These are phyloP conservation scores for Neodontobutis hainanensis DNA, from an alignment of 2,113 vertebrate species.

Conservation along the genomic window DNA sequence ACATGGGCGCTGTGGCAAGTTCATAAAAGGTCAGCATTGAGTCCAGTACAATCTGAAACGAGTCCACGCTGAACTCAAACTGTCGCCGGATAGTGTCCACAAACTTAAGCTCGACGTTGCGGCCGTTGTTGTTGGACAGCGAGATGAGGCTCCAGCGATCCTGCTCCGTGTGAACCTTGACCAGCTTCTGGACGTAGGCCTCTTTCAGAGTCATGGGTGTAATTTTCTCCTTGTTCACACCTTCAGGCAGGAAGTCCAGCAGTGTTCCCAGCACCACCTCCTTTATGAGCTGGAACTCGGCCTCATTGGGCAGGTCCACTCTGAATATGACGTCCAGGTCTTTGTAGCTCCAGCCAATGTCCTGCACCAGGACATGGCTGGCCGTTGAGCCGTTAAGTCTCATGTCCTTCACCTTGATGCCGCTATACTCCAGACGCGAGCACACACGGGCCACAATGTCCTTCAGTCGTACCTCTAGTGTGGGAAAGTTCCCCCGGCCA, in stretches of 20 bases:
- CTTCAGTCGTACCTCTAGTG: slow-evolving; percentile 89
- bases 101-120: slow-evolving; percentile 97
- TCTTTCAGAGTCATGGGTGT: slow-evolving; percentile 91
- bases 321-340: slow-evolving; percentile 97
- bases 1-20: slow-evolving; percentile 82
- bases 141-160: slow-evolving; percentile 99
- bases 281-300: slow-evolving; percentile 88
- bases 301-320: slow-evolving; percentile 87
- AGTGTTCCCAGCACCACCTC: slow-evolving; percentile 92
- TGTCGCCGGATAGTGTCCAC: slow-evolving; percentile 93
- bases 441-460: slow-evolving; percentile 93
- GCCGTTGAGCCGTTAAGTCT: slow-evolving; percentile 95
- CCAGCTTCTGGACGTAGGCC: slow-evolving; percentile 96
- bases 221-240: slow-evolving; percentile 94
- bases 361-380: slow-evolving; percentile 94
- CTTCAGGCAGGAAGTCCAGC: slow-evolving; percentile 92
- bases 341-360: slow-evolving; percentile 93
- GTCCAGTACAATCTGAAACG: slow-evolving; percentile 97
- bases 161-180: slow-evolving; percentile 92
- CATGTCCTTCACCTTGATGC: slow-evolving; percentile 87
- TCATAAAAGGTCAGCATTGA: slow-evolving; percentile 89
- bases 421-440: slow-evolving; percentile 81
- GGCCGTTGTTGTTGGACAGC: slow-evolving; percentile 94
- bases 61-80: slow-evolving; percentile 99
- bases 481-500: slow-evolving; percentile 95